Percentiles rank a stretch among this genome's conserved stretches.
phyloP scores from a whole-genome alignment of 2,888 invertebrate species.

The Arenicola marina region DNA sequence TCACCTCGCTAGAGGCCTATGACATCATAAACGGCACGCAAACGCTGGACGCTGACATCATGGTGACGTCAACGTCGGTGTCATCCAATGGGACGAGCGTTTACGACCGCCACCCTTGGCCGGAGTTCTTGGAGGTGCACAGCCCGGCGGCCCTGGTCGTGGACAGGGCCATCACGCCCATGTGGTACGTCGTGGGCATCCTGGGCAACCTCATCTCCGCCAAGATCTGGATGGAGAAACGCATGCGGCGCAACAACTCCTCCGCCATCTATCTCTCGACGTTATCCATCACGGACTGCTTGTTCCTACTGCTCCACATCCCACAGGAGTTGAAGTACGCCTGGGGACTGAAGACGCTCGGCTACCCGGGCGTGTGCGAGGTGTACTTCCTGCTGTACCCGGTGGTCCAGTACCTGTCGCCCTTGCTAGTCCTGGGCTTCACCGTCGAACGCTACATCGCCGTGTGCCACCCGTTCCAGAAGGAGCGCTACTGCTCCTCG shows the following conservation, averaged over 20 bases:
- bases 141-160: constrained; percentile 45
- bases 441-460: constrained; percentile 59
- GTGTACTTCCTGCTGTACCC: constrained; percentile 48
- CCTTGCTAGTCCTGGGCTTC: constrained; percentile 57
- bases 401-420: constrained; percentile 54
- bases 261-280: constrained; percentile 58
- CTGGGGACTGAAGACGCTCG: constrained; percentile 49
- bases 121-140: too few relatives aligned
- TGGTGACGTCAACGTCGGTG: too few relatives aligned
- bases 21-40: too few relatives aligned
- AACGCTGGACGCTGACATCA: too few relatives aligned
- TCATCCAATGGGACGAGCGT: too few relatives aligned
- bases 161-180: constrained; percentile 52
- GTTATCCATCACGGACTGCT: constrained; percentile 51
- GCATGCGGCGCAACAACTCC: constrained; percentile 54
- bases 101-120: too few relatives aligned
- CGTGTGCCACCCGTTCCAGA: constrained; percentile 40
- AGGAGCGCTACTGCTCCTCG: constrained; percentile 54
- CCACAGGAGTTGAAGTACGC: constrained; percentile 53
- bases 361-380: constrained; percentile 48
- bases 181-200: constrained; percentile 56
- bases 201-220: constrained; percentile 55
- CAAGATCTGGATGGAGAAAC: constrained; percentile 52
- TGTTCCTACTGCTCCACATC: constrained; percentile 50
- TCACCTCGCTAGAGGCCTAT: too few relatives aligned